These are phyloP conservation scores for Ameiurus melas DNA, from an alignment of 2,113 vertebrate species.

Conservation along the genomic window DNA sequence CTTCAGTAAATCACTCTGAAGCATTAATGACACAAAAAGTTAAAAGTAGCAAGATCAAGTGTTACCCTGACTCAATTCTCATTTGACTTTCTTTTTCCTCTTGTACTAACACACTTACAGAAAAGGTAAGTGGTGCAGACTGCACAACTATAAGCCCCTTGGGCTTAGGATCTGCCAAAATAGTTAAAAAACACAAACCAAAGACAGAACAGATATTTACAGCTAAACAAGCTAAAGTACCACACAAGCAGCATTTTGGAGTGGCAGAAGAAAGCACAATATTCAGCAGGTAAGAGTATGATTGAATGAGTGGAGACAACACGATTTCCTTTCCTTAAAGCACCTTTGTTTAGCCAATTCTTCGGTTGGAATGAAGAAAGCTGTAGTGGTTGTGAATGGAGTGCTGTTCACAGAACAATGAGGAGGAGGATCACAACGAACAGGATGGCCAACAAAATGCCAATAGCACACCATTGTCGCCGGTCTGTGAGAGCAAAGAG, in stretches of 20 bases:
- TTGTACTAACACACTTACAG: constrained; percentile 24
- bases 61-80: background rate
- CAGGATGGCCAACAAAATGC: constrained; percentile 83
- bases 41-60: background rate
- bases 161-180: background rate
- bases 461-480: constrained; percentile 96
- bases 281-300: constrained; percentile 27
- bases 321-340: constrained; percentile 37
- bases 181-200: background rate
- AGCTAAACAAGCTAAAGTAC: constrained; percentile 21
- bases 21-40: background rate
- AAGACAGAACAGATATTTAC: constrained; percentile 17
- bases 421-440: constrained; percentile 88
- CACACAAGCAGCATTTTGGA: constrained; percentile 9
- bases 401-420: constrained; percentile 76
- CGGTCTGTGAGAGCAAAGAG: constrained; percentile 78
- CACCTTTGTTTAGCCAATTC: constrained; percentile 11
- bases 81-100: background rate
- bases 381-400: background rate
- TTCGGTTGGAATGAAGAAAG: background rate
- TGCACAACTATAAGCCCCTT: background rate
- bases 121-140: constrained; percentile 23
- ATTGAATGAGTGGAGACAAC: background rate
- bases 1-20: background rate
- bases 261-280: constrained; percentile 10